Base-by-base conservation (phyloP, 2,113 vertebrate species). In the Terrapene triunguis region DNA sequence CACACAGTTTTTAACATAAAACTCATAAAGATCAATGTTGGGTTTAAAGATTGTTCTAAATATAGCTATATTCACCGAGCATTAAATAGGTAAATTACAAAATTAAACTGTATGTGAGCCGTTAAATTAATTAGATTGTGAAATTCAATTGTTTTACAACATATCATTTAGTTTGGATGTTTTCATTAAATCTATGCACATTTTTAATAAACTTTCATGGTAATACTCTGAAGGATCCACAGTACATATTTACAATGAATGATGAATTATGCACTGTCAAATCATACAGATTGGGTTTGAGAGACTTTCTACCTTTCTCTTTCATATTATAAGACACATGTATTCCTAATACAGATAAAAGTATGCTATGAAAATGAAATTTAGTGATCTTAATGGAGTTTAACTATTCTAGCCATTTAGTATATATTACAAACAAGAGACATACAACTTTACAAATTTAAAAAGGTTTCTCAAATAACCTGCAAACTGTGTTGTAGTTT, bases 361-460 rank as follows among this genome's bases (percentile, higher is more conserved):
- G 14, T 21, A 32, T 93, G 9, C 21, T 84, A 53, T 54, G 87
- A 81, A 78, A 1, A 69, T 87, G 82, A 81, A 89, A 85, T 93
- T 89, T 88, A 35, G 72, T 89, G 85, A 88, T 69, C 29, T 89
- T 92, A 95, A 93, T 95, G 48, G 44, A 92, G 44, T 94, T 92
- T 89, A 86, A 57, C 25, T 88, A 47, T 6, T 84, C 82, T 86
- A 87, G 35, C 24, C 94, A 44, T 82, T 90, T 84, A 25, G 3
- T 13, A 86, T 50, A 82, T 53, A 83, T 81, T 76, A 84, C 1
- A 47, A 94, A 89, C 27, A 86, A 86, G 9, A 95, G 90, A 22
- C 32, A 22, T 62, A 69, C 2, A 69, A 54, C 29, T 92, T 82
- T 6, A 93, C 16, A 53, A 76, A 76, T 92, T 92, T 95, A 89